Conservation (phyloP, 2,797 vertebrate species). For the Graptemys geographica region DNA sequence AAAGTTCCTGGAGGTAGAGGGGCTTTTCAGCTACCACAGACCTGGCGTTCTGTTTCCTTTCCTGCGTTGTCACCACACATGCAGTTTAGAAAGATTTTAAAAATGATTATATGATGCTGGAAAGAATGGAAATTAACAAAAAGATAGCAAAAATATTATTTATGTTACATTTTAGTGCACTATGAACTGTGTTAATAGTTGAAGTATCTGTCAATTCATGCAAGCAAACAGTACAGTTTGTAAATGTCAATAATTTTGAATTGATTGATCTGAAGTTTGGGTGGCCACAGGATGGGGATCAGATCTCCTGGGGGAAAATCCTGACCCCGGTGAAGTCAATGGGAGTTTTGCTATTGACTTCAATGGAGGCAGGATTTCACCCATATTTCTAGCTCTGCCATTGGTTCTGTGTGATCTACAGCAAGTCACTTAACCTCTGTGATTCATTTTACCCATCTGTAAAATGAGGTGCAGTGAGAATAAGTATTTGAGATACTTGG, state of each 20-base stretch:
- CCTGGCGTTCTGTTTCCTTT: no score
- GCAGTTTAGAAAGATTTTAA: neutral
- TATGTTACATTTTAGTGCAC: no score
- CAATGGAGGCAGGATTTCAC: neutral
- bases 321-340: neutral
- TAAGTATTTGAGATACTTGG: neutral
- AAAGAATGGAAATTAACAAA: neutral
- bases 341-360: neutral
- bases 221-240: neutral
- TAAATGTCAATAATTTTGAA: neutral
- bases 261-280: neutral
- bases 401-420: neutral
- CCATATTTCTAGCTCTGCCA: neutral
- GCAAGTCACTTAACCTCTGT: neutral
- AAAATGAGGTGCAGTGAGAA: neutral
- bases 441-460: neutral
- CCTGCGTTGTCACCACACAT: no score
- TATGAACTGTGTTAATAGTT: neutral
- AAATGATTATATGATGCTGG: fast-evolving
- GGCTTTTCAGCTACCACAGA: no score
- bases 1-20: no score
- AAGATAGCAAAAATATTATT: neutral
- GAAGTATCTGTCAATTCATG: neutral
- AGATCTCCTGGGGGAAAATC: neutral
- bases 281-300: neutral